phyloP scores from a whole-genome alignment of 2,113 vertebrate genomes.

The Ramphastos sulfuratus region DNA sequence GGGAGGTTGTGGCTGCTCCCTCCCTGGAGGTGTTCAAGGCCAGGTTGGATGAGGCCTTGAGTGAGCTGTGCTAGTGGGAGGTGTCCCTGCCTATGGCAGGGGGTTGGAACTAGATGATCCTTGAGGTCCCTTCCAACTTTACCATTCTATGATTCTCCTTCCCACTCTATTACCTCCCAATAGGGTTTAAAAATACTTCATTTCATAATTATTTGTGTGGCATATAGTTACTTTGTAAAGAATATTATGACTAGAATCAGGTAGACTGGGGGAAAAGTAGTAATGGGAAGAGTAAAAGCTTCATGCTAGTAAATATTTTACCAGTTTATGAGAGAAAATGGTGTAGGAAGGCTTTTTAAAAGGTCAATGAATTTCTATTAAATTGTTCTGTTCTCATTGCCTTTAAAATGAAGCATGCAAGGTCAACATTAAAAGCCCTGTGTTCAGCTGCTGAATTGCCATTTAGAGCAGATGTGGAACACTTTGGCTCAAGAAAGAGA shows the following conservation, averaged over 20 bases:
- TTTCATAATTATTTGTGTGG: neutral
- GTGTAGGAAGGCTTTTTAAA: conserved; percentile 27
- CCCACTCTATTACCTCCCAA: neutral
- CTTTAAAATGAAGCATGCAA: conserved; percentile 27
- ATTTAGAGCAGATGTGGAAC: neutral
- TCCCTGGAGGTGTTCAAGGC: no score
- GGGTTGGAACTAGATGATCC: no score
- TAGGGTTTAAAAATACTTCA: neutral
- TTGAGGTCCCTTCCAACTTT: no score
- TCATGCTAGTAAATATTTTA: conserved; percentile 40
- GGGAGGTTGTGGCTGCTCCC: no score
- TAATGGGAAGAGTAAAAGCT: conserved; percentile 29
- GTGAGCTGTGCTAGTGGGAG: no score
- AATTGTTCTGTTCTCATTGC: neutral
- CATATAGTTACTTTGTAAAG: neutral
- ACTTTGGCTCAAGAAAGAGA: neutral
- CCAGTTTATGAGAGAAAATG: conserved; percentile 2
- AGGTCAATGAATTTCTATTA: conserved; percentile 51
- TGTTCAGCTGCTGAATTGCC: neutral
- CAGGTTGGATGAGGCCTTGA: no score
- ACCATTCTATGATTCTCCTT: neutral
- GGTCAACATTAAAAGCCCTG: neutral
- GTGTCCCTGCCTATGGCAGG: no score
- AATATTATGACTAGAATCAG: neutral
- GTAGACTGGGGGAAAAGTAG: neutral